Evolutionary conservation across 2,797 vertebrate species (phyloP), one percentile per base, ranked within the genome.

Genomic region (Dromococcyx pavoninus): DNA sequence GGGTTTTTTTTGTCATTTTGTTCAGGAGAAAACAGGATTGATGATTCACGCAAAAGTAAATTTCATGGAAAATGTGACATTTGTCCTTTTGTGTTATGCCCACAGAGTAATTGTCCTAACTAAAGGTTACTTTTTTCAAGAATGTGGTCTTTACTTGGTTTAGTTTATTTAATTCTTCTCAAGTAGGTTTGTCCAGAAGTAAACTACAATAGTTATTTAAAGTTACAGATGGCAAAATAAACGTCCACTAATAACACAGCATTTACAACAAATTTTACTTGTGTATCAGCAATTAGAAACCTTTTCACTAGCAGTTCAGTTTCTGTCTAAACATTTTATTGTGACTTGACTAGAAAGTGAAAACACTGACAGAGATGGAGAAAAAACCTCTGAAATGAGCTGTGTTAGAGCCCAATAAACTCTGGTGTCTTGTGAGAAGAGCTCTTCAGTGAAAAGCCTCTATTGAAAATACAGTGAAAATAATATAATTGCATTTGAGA

Each of bases 401-500:
- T 46, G 48, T 73, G 73, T 72, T 91, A 95, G 94, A 95, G 74
- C 73, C 95, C 35, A 77, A 72, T 88, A 96, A 97, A 88, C 50
- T 93, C 98, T 88, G 67, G 69, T 66, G 39, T 87, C 80, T 51
- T 84, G 64, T 24, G 91, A 91, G 93, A 97, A 96, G 96, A 96
- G 93, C 85, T 93, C 93, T 97, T 97, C 86, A 97, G 94, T 95
- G 92, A 96, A 94, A 95, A 94, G 75, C 67, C 82, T 95, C 77
- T 60, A 70, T 88, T 96, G 96, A 95, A 98, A 97, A 97, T 95
- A 97, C 96, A 92, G 91, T 93, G 95, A 98, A 98, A 98, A 97
- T 97, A 97, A 95, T 96, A 75, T 92, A 86, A 92, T 88, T 84
- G 83, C 97, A 94, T 94, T 98, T 77, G 92, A 92, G 88, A 97